Evolutionary conservation across 2,888 invertebrate genomes (phyloP).

Genomic region (Scotopteryx bipunctaria): DNA sequence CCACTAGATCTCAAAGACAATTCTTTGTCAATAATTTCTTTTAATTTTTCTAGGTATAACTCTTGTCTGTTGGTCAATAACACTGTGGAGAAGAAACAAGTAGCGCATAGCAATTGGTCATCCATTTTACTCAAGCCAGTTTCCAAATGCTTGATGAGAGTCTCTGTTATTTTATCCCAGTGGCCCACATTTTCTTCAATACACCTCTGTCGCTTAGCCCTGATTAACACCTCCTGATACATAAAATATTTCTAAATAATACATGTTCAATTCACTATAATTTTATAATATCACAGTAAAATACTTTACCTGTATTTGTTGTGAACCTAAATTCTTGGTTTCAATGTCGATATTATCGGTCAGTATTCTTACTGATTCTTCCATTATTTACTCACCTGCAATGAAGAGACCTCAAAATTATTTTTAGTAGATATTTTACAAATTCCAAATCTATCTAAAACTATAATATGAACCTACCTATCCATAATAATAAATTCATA

Average conservation of each 20-base stretch:
- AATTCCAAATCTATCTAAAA: not conserved
- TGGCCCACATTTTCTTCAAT: slow-evolving; percentile 32
- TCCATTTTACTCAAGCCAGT: slow-evolving; percentile 59
- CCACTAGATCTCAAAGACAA: slow-evolving; percentile 36
- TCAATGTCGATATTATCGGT: slow-evolving; percentile 26
- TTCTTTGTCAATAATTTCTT: slow-evolving; percentile 47
- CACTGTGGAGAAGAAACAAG: slow-evolving; percentile 66
- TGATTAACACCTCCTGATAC: slow-evolving; percentile 61
- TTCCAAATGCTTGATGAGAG: slow-evolving; percentile 61
- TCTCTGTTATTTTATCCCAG: slow-evolving; percentile 50
- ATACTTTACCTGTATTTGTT: slow-evolving; percentile 53
- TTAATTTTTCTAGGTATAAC: slow-evolving; percentile 50
- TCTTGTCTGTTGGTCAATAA: slow-evolving; percentile 48
- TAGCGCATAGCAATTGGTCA: slow-evolving; percentile 70
- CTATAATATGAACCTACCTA: slow-evolving; percentile 11
- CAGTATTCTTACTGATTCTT: slow-evolving; percentile 36
- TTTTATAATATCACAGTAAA: slow-evolving; percentile 1
- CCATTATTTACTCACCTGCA: slow-evolving; percentile 51
- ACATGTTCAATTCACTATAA: not conserved
- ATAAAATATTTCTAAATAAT: slow-evolving; percentile 13
- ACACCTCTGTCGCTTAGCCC: slow-evolving; percentile 43
- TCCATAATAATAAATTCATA: not conserved
- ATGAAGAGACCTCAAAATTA: slow-evolving; percentile 25
- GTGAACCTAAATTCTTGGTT: slow-evolving; percentile 29
- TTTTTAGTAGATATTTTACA: slow-evolving; percentile 7